Evolutionary conservation across 2,888 invertebrate species (phyloP), one percentile per base, ranked within the genome.

Genomic region (Brenthis daphne): DNA sequence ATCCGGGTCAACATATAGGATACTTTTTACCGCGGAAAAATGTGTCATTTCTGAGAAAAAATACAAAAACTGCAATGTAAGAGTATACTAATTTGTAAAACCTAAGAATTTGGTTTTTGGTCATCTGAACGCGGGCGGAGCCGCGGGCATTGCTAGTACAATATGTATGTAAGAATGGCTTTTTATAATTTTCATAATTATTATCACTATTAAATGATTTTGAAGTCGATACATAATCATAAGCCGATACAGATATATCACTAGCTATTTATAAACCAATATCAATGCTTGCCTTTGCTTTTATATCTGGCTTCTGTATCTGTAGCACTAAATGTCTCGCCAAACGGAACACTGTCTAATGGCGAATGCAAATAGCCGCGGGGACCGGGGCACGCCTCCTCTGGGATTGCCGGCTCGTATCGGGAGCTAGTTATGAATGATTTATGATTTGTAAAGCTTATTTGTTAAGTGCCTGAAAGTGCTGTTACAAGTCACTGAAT

Each of bases 261-360:
- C n/a, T 37, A 56, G 56, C 6, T n/a, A 33, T 2, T 43, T 43
- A 43, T 11, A 43, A 43, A 43, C 2, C 37, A 43, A 43, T 43
- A 43, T 43, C 37, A 43, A 43, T 11, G 37, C 37, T 43, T 8
- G 37, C 11, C 37, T 43, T 11, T 3, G 12, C 53, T 20, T 54
- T 24, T 56, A 29, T 33, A 14, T 14, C 29, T 4, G 5, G n/a
- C 16, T 51, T 51, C 43, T 48, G 61, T 50, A 50, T 48, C 54
- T 54, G 14, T 24, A 56, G 24, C 50, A 61, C 50, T 50, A 66
- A 67, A 61, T 61, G 50, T 61, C 61, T 50, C 61, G 61, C 61
- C 67, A 67, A 67, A 67, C 61, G 61, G 50, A 56, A 56, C 67
- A 67, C 50, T 56, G 67, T 67, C 61, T 67, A 67, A 67, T 67